Conservation (phyloP, 1,140 invertebrate genomes). For the Formica exsecta region DNA sequence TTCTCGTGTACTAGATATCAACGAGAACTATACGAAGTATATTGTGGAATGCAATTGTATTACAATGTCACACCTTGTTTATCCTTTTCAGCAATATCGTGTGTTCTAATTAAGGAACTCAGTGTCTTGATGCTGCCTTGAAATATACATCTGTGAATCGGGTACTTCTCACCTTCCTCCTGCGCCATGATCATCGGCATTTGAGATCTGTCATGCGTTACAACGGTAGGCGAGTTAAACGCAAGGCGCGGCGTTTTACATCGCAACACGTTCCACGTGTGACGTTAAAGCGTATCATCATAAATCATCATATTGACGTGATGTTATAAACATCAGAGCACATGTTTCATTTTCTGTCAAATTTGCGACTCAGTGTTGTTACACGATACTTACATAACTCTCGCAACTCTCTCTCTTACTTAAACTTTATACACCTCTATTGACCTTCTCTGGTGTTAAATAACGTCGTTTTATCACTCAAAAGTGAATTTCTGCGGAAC, state of each 20-base stretch:
- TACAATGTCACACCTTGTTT: conserved; percentile 90
- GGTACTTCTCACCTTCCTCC: conserved; percentile 85
- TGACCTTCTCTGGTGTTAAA: background rate
- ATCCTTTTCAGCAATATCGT: conserved; percentile 93
- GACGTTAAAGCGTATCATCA: background rate
- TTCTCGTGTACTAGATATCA: background rate
- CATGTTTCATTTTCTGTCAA: background rate
- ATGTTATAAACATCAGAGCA: background rate
- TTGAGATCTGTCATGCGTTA: background rate
- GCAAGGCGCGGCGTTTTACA: background rate
- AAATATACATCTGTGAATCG: conserved; percentile 95
- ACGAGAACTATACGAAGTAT: background rate
- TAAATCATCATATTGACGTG: background rate
- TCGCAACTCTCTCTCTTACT: too few relatives aligned
- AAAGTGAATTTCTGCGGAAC: background rate
- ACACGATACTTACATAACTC: background rate
- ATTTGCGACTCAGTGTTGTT: background rate
- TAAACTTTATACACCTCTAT: too few relatives aligned
- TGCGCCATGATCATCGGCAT: conserved; percentile 76
- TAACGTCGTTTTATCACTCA: background rate
- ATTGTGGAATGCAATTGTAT: background rate
- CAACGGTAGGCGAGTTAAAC: background rate
- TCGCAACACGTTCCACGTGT: background rate
- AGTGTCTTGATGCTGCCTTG: conserved; percentile 92
- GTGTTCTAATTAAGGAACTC: conserved; percentile 90